Base-by-base conservation (phyloP, 2,888 invertebrate genomes). In the Pachycephus smyrnensis region DNA sequence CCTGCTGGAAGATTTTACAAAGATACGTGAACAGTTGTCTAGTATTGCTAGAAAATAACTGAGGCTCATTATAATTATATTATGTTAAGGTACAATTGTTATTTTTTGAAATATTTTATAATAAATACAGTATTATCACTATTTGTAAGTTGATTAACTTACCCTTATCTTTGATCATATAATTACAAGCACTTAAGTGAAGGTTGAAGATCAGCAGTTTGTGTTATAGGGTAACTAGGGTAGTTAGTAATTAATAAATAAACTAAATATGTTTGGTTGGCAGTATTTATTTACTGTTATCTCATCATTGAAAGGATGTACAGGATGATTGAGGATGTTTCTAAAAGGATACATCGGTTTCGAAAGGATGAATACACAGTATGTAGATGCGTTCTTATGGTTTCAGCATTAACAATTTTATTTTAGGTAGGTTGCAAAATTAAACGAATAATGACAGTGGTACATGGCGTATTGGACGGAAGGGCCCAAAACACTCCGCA, bases 401-500 rank as follows among this genome's bases (percentile, higher is more conserved):
- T 85, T 88, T 89, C 88, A 89, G 89, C 88, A 88, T 88, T 89
- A 89, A 89, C 89, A 89, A 88, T 89, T 88, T 89, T 88, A 89
- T 88, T 89, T 87, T 88, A 89, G 85, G 87, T 88, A 89, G 86
- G 88, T 89, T 89, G 88, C 86, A 89, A 87, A 87, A 84, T 86
- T 84, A 87, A 86, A 86, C 84, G 84, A 87, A 86, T 87, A 84
- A 86, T 90, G 89, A 90, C 87, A 90, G 88, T 89, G 89, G 87
- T 90, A 90, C 88, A 90, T 89, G 89, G 89, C 88, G 89, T 84
- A 88, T 89, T 90, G 90, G 90, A 90, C 90, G 90, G 90, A 90
- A 88, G 87, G 85, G 90, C 90, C 90, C 90, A 90, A 90, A 90
- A 90, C 89, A 90, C 90, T 89, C 87, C 89, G 89, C 89, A 90